Evolutionary conservation across 2,888 invertebrate genomes (phyloP), one percentile per base, ranked within the genome.

Genomic region (Boloria selene): DNA sequence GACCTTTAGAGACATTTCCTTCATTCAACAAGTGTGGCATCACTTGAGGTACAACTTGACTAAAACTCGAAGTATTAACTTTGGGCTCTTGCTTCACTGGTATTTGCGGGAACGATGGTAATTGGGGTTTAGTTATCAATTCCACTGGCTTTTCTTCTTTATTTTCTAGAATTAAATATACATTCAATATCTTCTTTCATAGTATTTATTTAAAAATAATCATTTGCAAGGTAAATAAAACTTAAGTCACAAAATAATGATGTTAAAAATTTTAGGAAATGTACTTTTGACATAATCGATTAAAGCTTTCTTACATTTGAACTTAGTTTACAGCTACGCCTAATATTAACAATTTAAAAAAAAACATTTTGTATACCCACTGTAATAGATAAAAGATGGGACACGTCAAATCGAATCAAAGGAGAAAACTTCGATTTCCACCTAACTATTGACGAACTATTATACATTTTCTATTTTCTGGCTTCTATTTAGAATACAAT

Each of bases 1-100:
- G 67, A n/a, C 64, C 26, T 47, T 72, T 75, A 45, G 62, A 67
- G 56, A 3, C 16, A 18, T 60, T 69, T 4, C 22, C 50, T 13
- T 65, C 62, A 38, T 55, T 65, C 14, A 62, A 38, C 26, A 51
- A 17, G 18, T 14, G 44, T 44, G 50, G 26, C 17, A 50, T 44
- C 16, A 52, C 44, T 58, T 64, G 64, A 17, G 64, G 44, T 13
- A 64, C 50, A 13, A 31, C 45, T 52, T 56, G 64, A 5, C 31
- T 64, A 18, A 54, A 44, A 26, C 44, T 47, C 14, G 58, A 18
- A 2, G 51, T 26, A 31, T 31, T 13, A 3, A 50, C 10, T 45
- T 64, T 58, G 10, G 17, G 17, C 1, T 58, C 58, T n/a, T 31
- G 45, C 14, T 58, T 56, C 16, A 51, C 16, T 18, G 51, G 52